A percentile compares a stretch with the other conserved stretches of the same genome.
Evolutionary conservation across 2,113 vertebrate species (phyloP).

Genomic region (Nesoenas mayeri): DNA sequence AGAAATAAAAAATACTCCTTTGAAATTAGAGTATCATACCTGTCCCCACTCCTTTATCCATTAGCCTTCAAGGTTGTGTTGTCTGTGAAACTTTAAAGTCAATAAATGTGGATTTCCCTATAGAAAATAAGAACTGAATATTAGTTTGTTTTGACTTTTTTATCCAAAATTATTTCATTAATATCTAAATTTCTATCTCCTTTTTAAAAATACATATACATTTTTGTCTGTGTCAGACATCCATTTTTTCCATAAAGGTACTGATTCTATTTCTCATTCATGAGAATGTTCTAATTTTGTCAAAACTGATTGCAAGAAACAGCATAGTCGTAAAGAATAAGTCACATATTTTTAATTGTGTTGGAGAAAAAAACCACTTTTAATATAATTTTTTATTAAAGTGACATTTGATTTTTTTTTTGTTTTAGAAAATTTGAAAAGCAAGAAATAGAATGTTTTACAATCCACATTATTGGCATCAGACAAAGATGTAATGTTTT

Average conservation of each 20-base stretch:
- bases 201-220: neutral
- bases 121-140: neutral
- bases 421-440: neutral
- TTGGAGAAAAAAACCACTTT: fast-evolving
- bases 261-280: neutral
- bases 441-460: neutral
- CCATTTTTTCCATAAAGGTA: neutral
- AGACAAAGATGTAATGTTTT: neutral
- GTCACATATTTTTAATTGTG: neutral
- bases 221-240: neutral
- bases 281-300: neutral
- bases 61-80: neutral
- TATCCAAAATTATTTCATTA: neutral
- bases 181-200: neutral
- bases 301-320: neutral
- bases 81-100: neutral
- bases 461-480: neutral
- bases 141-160: neutral
- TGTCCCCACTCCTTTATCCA: neutral
- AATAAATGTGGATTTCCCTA: neutral
- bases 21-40: neutral
- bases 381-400: neutral
- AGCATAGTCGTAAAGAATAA: neutral
- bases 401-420: neutral
- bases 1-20: neutral